Conservation (phyloP, 2,113 vertebrate genomes). For the Clarias batrachus region DNA sequence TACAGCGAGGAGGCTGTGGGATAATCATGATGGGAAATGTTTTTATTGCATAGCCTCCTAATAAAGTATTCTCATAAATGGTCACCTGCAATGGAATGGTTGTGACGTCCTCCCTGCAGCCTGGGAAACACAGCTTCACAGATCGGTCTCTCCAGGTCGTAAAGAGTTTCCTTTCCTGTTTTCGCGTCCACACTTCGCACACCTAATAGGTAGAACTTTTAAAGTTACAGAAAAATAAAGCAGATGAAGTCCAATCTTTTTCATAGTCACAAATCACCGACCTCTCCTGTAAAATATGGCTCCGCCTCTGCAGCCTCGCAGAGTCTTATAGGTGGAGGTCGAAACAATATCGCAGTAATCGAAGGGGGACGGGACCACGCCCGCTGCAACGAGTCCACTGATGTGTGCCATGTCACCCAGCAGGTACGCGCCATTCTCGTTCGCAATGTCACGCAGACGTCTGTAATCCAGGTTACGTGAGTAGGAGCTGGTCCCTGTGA, state of each 20-base stretch:
- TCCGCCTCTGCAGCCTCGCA: slow-evolving; percentile 89
- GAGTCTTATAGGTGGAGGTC: slow-evolving; percentile 94
- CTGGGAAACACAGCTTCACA: slow-evolving; percentile 94
- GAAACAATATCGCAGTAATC: slow-evolving; percentile 87
- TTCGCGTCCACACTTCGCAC: slow-evolving; percentile 84
- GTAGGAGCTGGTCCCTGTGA: slow-evolving; percentile 88
- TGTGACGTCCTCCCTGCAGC: slow-evolving; percentile 94
- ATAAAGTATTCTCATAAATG: background rate
- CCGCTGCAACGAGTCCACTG: slow-evolving; percentile 88
- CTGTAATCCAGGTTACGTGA: slow-evolving; percentile 91
- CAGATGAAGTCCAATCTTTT: background rate
- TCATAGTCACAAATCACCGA: slow-evolving; percentile 51
- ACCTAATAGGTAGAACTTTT: slow-evolving; percentile 66
- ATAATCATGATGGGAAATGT: too few relatives aligned
- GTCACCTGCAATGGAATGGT: slow-evolving; percentile 92
- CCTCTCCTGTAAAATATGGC: slow-evolving; percentile 95
- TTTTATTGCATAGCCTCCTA: too few relatives aligned
- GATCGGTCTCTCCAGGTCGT: slow-evolving; percentile 88
- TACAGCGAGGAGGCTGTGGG: too few relatives aligned
- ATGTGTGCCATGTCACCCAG: slow-evolving; percentile 98
- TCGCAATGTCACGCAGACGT: slow-evolving; percentile 82
- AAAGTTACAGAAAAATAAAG: background rate
- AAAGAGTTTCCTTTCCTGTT: slow-evolving; percentile 83
- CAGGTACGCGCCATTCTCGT: slow-evolving; percentile 82
- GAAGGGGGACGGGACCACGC: slow-evolving; percentile 88